A percentile compares a stretch with the other conserved stretches of the same genome.
phyloP scores from a whole-genome alignment of 2,113 vertebrate genomes.

The rat (Rattus norvegicus) region GRCr8 NC_086030.1:41606501-41607000 shows the following conservation, averaged over 20 bases:
- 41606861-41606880: fast-evolving
- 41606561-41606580: neutral
- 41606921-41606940: slow-evolving; percentile 99
- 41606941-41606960: slow-evolving; percentile 97
- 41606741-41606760: neutral
- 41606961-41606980: slow-evolving; percentile 93
- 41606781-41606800: neutral
- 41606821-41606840: neutral
- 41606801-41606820: neutral
- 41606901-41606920: slow-evolving; percentile 97
- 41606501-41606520: neutral
- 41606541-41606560: neutral
- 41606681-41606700: neutral
- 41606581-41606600: too few relatives aligned
- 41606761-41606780: neutral
- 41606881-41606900: fast-evolving
- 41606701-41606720: neutral
- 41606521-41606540: neutral
- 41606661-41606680: neutral
- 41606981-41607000: slow-evolving; percentile 89
- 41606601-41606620: neutral
- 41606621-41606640: neutral
- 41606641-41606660: fast-evolving
- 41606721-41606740: neutral
- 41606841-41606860: neutral